These are phyloP conservation scores for Nothocercus julius DNA, from an alignment of 2,113 vertebrate genomes.

Conservation along the genomic window DNA sequence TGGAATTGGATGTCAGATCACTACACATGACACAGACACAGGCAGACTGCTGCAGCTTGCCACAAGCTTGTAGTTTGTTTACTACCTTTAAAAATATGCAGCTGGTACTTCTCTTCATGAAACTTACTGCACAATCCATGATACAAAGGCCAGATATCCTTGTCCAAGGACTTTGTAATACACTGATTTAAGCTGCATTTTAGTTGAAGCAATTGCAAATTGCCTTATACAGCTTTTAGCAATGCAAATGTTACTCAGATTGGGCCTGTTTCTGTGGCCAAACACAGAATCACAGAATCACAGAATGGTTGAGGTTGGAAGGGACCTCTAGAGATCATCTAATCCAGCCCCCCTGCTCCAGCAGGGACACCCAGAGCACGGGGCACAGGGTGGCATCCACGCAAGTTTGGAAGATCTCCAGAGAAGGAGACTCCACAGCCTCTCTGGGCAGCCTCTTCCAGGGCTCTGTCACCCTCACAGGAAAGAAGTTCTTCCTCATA, in stretches of 20 bases:
- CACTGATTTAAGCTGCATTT: conserved; percentile 2
- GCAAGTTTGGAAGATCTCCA: too few relatives aligned
- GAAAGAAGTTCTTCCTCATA: too few relatives aligned
- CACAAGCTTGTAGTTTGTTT: conserved; percentile 2
- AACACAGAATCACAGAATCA: background rate
- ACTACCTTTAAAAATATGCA: conserved; percentile 21
- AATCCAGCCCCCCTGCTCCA: too few relatives aligned
- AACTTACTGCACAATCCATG: conserved; percentile 1
- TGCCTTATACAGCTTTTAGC: background rate
- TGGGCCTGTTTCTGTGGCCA: background rate
- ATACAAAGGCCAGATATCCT: conserved; percentile 26
- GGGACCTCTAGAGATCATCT: too few relatives aligned
- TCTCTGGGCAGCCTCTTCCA: too few relatives aligned
- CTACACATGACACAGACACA: background rate
- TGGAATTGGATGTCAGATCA: conserved; percentile 3
- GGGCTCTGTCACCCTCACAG: too few relatives aligned
- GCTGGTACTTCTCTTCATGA: background rate
- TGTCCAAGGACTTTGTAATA: background rate
- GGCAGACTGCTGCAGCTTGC: background rate
- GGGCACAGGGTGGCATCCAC: too few relatives aligned
- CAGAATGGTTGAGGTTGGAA: too few relatives aligned
- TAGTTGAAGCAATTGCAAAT: conserved; percentile 46
- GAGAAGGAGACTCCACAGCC: too few relatives aligned
- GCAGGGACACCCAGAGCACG: too few relatives aligned
- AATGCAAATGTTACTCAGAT: background rate